Conservation (phyloP, 2,113 vertebrate species). For the Agapornis roseicollis region DNA sequence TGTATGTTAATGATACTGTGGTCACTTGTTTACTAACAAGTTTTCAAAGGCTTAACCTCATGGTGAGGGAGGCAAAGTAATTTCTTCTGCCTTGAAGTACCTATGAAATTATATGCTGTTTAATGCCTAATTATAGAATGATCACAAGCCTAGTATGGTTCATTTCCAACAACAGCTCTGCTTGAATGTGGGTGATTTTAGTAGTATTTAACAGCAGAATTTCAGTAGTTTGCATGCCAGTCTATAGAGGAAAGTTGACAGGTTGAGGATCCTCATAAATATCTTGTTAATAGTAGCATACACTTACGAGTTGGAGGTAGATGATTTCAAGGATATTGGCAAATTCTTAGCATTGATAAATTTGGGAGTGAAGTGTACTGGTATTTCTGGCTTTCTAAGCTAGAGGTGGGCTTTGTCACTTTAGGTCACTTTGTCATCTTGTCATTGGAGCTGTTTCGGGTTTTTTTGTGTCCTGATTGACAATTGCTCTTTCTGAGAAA, state of each 20-base stretch:
- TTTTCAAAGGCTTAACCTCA: neutral
- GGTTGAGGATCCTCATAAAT: neutral
- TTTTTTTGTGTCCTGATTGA: neutral
- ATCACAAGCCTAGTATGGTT: neutral
- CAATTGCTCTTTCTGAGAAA: neutral
- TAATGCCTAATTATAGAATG: neutral
- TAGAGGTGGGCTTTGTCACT: neutral
- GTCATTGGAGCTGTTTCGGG: neutral
- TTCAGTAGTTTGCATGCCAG: neutral
- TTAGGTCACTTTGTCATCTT: neutral
- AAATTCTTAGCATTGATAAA: neutral
- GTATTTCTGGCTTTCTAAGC: neutral
- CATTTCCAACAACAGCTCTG: neutral
- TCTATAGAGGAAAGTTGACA: neutral
- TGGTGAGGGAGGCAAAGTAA: neutral
- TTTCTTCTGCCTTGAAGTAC: neutral
- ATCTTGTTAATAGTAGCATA: neutral
- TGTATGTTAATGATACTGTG: neutral
- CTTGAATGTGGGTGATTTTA: neutral
- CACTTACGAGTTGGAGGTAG: neutral
- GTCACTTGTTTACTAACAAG: neutral
- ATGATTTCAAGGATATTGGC: neutral
- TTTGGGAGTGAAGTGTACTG: neutral
- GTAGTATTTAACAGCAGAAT: neutral
- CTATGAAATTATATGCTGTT: neutral